phyloP scores from a whole-genome alignment of 2,888 invertebrate genomes.

The Agrotis puta region DNA sequence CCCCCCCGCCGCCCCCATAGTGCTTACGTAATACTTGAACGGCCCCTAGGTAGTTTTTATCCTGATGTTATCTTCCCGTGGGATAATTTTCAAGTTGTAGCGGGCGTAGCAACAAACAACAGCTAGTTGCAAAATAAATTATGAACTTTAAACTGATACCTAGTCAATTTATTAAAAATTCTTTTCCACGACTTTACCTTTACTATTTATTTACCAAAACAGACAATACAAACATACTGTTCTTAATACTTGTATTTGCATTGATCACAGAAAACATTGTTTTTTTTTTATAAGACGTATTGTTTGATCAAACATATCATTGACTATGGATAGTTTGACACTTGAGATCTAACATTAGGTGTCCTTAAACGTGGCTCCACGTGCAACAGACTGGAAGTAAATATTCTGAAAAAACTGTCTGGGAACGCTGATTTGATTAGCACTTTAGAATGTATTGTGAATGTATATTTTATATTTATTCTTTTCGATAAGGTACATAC shows the following conservation, averaged over 20 bases:
- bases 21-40: too few species aligned
- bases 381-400: slow-evolving; percentile 14
- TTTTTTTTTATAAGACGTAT: slow-evolving; percentile 3
- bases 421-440: background rate
- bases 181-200: background rate
- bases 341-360: slow-evolving; percentile 19
- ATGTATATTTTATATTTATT: too few species aligned
- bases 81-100: too few species aligned
- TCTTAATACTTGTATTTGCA: background rate
- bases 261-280: slow-evolving; percentile 10
- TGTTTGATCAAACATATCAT: slow-evolving; percentile 21
- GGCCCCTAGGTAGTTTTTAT: too few species aligned
- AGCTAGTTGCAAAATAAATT: too few species aligned
- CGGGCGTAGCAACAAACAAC: too few species aligned
- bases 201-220: background rate
- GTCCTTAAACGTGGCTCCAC: slow-evolving; percentile 10
- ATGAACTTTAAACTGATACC: background rate
- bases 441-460: background rate
- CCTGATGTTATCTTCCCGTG: too few species aligned
- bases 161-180: background rate
- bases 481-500: background rate
- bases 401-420: background rate
- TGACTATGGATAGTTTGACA: slow-evolving; percentile 8
- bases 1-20: too few species aligned
- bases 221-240: background rate